Base-by-base conservation (phyloP, 2,797 vertebrate genomes). In the Pseudochaenichthys georgianus region DNA sequence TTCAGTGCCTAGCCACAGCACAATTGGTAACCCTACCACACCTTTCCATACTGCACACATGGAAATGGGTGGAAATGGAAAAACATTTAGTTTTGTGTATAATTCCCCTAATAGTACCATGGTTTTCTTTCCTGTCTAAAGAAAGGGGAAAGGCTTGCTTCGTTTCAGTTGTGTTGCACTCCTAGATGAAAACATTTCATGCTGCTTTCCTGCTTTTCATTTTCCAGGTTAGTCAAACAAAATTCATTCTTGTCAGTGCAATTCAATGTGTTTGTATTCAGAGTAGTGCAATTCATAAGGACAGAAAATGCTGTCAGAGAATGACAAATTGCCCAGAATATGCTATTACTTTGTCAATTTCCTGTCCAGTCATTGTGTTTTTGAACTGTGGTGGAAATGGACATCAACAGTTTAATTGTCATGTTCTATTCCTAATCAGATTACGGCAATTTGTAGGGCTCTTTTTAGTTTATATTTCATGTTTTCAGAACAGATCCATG, bases 271-370 rank as follows among this genome's bases (percentile, higher is more conserved):
- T 84, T 84, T 78, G 50, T 82, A 63, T 71, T 23, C 34, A 55
- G 45, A 60, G 73, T 41, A 19, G 72, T 21, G 57, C 28, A 28
- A 28, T 28, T 28, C 4, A 28, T 28, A 28, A 16, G 70, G 61
- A 86, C 79, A 43, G 70, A 65, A 62, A 31, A 61, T 31, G 55
- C 72, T 83, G 77, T 84, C 84, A 79, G 42, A 79, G 78, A 84
- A 80, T 84, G 82, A 83, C 51, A 86, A 87, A 85, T 85, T 80
- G 64, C 58, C 41, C 17, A 47, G 78, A 76, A 87, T 83, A 79
- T 84, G 69, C 71, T 82, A 70, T 88, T 84, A 77, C 62, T 38
- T 55, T 84, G 81, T 82, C 82, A 87, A 81, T 90, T 86, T 90
- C 81, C 85, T 82, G 77, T 72, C 64, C 38, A 59, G 61, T 71